Evolutionary conservation across 2,888 invertebrate species (phyloP), one percentile per base, ranked within the genome.

Genomic region (Trisateles emortualis): DNA sequence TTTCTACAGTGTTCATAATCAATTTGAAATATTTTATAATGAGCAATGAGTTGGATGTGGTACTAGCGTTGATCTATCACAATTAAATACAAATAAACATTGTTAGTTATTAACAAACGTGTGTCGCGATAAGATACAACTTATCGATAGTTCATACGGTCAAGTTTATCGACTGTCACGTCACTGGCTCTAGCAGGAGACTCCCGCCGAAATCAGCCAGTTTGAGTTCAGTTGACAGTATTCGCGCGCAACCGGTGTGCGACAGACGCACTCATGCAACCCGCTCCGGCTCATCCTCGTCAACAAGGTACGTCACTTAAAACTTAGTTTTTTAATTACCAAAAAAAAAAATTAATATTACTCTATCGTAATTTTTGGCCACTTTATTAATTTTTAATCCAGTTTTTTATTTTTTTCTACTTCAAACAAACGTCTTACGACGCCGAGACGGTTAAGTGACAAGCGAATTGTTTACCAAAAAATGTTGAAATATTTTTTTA

Each of bases 221-320:
- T 67, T n/a, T 55, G 63, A 41, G 41, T 59, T 47, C 61, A 47
- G 57, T 60, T 65, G 73, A 64, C 84, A 87, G 87, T 87, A 73
- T 64, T 59, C 81, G 83, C 86, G 84, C 81, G 87, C 79, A 79
- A 81, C 83, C 83, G 79, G 86, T 84, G 81, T 78, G 83, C 63
- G 74, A 42, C 19, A 68, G 83, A 64, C 59, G 65, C 63, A 72
- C 74, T 57, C 61, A 87, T 86, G 87, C 76, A 81, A 61, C 58
- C 79, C 67, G 66, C 71, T 49, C 53, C 63, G 50, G 57, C 59
- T 52, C 64, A 56, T 63, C 79, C 55, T 44, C 62, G 61, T 78
- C 83, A 82, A 47, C 81, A 76, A 81, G 87, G 87, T 87, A 84
- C 78, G 85, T 83, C 62, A 64, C 52, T 72, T 67, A 45, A 68